phyloP scores from a whole-genome alignment of 2,797 vertebrate species.

The Hozukius guyotensis region DNA sequence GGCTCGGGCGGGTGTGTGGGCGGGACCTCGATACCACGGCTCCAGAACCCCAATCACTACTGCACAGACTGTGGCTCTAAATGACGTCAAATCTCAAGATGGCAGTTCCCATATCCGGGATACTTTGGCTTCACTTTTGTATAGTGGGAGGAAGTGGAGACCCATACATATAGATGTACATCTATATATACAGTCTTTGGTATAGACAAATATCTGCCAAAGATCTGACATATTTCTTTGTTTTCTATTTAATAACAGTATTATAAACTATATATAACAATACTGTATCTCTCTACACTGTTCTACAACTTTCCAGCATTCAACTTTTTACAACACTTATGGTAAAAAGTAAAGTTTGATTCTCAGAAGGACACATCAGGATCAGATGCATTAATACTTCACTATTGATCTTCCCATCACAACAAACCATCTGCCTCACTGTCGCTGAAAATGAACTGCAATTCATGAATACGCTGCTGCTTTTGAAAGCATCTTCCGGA shows the following conservation, averaged over 20 bases:
- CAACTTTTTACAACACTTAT: neutral
- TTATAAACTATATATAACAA: fast-evolving
- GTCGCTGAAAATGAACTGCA: neutral
- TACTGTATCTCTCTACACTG: neutral
- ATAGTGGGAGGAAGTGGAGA: too few species aligned
- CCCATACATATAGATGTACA: fast-evolving
- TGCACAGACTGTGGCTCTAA: too few species aligned
- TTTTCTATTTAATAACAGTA: neutral
- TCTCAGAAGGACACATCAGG: neutral
- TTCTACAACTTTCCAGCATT: neutral
- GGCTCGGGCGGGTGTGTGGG: too few species aligned
- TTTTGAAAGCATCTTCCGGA: neutral
- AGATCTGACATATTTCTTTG: neutral
- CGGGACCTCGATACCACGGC: too few species aligned
- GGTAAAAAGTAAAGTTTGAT: neutral
- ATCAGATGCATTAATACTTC: neutral
- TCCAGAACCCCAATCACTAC: too few species aligned
- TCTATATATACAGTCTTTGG: too few species aligned
- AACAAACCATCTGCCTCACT: neutral
- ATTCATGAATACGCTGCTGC: neutral
- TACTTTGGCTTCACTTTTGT: too few species aligned
- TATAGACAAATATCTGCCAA: neutral
- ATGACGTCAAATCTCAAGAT: too few species aligned
- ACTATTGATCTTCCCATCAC: neutral
- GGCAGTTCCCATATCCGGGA: too few species aligned